Conservation (phyloP, 1,140 invertebrate genomes). For the Drosophila kepulauana region DNA sequence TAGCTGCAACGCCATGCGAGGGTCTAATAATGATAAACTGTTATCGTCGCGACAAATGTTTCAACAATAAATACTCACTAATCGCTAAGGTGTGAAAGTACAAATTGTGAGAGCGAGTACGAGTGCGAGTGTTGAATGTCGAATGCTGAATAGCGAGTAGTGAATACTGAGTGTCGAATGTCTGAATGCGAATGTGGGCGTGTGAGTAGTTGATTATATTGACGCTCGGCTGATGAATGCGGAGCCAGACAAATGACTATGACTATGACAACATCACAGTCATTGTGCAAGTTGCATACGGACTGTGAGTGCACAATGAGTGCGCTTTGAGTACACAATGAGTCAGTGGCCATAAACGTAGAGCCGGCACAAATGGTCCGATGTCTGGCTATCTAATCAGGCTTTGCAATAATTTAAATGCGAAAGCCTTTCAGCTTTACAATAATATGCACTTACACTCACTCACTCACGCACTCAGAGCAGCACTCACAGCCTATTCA, state of each 20-base stretch:
- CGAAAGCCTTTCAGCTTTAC: not conserved
- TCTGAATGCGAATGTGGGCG: not conserved
- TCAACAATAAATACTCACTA: conserved; percentile 22
- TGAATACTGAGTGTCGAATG: too few species aligned
- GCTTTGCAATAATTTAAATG: not conserved
- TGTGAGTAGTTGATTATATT: conserved; percentile 1
- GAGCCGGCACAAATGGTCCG: not conserved
- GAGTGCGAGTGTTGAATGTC: not conserved
- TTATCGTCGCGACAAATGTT: conserved; percentile 26
- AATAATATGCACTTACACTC: not conserved
- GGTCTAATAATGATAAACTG: conserved; percentile 19
- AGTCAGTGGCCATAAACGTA: not conserved
- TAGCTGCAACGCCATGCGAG: not conserved
- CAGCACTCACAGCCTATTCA: not conserved
- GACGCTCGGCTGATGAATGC: conserved; percentile 6
- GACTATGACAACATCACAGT: conserved; percentile 17
- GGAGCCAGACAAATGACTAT: conserved; percentile 19
- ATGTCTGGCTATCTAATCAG: conserved; percentile 5
- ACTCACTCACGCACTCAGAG: not conserved
- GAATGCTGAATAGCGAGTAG: too few species aligned
- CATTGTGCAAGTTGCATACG: conserved; percentile 30
- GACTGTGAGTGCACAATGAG: conserved; percentile 1
- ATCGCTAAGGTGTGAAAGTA: conserved; percentile 29
- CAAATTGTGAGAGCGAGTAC: conserved; percentile 5
- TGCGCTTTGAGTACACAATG: conserved; percentile 18